Percentiles rank a stretch among this genome's conserved stretches.
phyloP scores from a whole-genome alignment of 2,888 invertebrate genomes.

The Dendrolimus houi region DNA sequence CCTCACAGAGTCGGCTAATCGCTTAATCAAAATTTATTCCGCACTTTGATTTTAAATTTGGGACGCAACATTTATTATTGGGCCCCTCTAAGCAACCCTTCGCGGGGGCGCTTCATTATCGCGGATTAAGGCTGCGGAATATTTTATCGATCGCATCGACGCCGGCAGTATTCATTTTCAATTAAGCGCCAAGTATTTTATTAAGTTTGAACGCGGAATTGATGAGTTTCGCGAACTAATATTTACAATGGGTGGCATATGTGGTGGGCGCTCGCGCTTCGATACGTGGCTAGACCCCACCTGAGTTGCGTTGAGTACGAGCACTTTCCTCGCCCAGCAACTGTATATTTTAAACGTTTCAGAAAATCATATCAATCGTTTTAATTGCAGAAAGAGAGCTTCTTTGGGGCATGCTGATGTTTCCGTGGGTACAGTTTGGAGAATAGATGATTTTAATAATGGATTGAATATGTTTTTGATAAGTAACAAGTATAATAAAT shows the following conservation, averaged over 20 bases:
- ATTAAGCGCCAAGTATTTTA: conserved; percentile 76
- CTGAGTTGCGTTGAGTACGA: conserved; percentile 15
- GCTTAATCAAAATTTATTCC: conserved; percentile 77
- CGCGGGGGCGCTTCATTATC: conserved; percentile 69
- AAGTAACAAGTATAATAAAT: too few relatives aligned
- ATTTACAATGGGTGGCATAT: conserved; percentile 68
- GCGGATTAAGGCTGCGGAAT: conserved; percentile 74
- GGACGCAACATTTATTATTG: conserved; percentile 74
- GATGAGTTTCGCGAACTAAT: conserved; percentile 76
- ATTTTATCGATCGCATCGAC: conserved; percentile 71
- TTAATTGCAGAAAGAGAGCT: too few relatives aligned
- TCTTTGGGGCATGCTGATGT: too few relatives aligned
- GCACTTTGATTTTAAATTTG: conserved; percentile 77
- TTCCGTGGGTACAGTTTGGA: too few relatives aligned
- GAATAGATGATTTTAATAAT: too few relatives aligned
- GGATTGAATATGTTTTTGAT: too few relatives aligned
- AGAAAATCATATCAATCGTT: too few relatives aligned
- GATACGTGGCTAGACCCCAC: conserved; percentile 15
- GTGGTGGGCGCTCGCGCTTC: conserved; percentile 31
- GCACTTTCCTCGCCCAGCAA: too few relatives aligned
- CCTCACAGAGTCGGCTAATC: conserved; percentile 63
- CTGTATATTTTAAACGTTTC: too few relatives aligned
- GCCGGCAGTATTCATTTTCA: conserved; percentile 73
- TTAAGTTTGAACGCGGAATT: conserved; percentile 73
- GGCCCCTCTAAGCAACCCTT: conserved; percentile 69